Evolutionary conservation across 2,797 vertebrate genomes (phyloP), one percentile per base, ranked within the genome.

Genomic region (Parauchenoglanis ngamensis): DNA sequence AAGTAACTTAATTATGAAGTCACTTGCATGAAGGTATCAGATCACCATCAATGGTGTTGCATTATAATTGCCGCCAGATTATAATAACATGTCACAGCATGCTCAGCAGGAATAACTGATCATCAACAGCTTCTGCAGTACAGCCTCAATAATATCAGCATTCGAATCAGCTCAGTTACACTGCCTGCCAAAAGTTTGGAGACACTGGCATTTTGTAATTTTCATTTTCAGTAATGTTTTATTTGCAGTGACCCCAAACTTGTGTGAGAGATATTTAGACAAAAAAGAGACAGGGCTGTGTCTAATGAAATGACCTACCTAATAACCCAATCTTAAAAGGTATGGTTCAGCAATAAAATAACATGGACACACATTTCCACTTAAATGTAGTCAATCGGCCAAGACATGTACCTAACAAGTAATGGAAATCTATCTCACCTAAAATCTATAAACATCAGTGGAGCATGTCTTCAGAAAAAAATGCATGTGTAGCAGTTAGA

Each of bases 1-100:
- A 83, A 84, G 78, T 89, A 79, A 90, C 78, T 86, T 89, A 81
- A 88, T 91, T 89, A 89, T 15, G 83, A 73, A 61, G 56, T 67
- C 10, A 28, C 61, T 61, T 28, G 35, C 63, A 81, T 89, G 87
- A 91, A 87, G 85, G 31, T 23, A 70, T 85, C 65, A 56, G 70
- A 76, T 52, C 49, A 61, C 73, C 77, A 76, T 46, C 85, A 76
- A 89, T 90, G 87, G 86, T 67, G 25, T 82, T 87, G 40, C 25
- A 82, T 67, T 67, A 65, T 40, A 80, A 61, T 87, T 82, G 81
- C 87, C 65, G 21, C 61, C 44, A 5, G 82, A 35, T 86, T 88
- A 86, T 79, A 73, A 90, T 85, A 31, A 87, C 67, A 73, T 77
- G 65, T 54, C 35, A 10, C 31, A 67, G 75, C 35, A 10, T 67